Evolutionary conservation across 1,140 invertebrate species (phyloP).

Genomic region (Gonatopus flavifemur): DNA sequence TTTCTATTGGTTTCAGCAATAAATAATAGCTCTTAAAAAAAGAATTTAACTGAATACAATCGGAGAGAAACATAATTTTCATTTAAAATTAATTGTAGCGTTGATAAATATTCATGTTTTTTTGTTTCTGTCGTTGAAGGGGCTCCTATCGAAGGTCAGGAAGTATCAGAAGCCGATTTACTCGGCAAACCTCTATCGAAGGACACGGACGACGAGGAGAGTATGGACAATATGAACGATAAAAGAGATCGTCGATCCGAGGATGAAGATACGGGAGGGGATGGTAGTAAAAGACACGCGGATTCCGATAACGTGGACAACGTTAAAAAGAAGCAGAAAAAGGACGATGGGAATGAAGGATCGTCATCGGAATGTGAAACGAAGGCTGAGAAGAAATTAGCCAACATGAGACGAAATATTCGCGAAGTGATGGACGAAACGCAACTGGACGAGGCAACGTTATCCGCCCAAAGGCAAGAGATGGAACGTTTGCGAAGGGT

Average conservation of each 20-base stretch:
- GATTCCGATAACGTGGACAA: slow-evolving; percentile 44
- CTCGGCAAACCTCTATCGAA: slow-evolving; percentile 47
- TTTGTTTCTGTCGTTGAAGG: slow-evolving; percentile 29
- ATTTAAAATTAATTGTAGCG: too few relatives aligned
- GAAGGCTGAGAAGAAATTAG: slow-evolving; percentile 64
- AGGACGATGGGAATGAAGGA: slow-evolving; percentile 43
- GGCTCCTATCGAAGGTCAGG: slow-evolving; percentile 53
- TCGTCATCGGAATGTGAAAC: slow-evolving; percentile 42
- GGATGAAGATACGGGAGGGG: slow-evolving; percentile 41
- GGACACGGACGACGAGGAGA: slow-evolving; percentile 49
- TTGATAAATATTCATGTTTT: not conserved
- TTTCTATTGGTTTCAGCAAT: not conserved
- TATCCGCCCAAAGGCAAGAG: slow-evolving; percentile 91
- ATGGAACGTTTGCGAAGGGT: slow-evolving; percentile 82
- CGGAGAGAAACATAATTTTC: too few relatives aligned
- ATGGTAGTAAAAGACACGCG: slow-evolving; percentile 37
- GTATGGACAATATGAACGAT: slow-evolving; percentile 44
- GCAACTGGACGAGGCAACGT: slow-evolving; percentile 86
- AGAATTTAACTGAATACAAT: too few relatives aligned
- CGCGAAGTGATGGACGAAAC: slow-evolving; percentile 91
- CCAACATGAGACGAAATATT: slow-evolving; percentile 80
- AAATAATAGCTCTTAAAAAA: too few relatives aligned
- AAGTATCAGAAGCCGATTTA: slow-evolving; percentile 52
- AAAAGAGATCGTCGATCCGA: slow-evolving; percentile 40
- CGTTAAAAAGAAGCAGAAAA: slow-evolving; percentile 45